phyloP scores from a whole-genome alignment of 2,797 vertebrate genomes.

The Pipistrellus nathusii region DNA sequence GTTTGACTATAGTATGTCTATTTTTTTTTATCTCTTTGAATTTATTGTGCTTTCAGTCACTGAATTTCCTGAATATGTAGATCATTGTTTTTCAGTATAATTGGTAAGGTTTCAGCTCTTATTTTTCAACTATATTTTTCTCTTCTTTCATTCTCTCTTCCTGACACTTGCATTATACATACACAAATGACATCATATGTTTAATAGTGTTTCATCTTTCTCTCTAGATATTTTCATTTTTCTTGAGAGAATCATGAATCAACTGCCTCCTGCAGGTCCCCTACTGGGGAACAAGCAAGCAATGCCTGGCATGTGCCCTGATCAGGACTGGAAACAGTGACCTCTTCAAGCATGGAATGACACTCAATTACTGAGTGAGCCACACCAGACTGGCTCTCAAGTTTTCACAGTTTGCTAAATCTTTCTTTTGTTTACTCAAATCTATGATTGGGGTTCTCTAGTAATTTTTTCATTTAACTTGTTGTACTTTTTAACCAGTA shows the following conservation, averaged over 20 bases:
- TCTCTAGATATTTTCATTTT: neutral
- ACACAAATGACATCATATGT: fast-evolving
- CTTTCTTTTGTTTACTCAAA: neutral
- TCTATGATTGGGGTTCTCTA: neutral
- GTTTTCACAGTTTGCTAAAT: neutral
- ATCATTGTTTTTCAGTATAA: neutral
- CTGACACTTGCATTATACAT: neutral
- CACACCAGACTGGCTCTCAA: neutral
- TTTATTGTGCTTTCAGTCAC: neutral
- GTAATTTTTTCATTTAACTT: neutral
- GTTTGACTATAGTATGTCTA: neutral
- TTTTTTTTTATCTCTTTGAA: neutral
- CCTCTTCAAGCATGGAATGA: no score
- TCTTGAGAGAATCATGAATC: neutral
- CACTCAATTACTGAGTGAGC: no score
- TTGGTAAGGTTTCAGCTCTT: neutral
- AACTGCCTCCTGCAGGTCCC: no score
- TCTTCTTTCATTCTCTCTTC: neutral
- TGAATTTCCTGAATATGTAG: neutral
- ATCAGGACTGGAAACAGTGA: no score
- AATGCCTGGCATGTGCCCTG: no score
- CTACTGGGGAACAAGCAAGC: no score
- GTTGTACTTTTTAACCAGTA: neutral
- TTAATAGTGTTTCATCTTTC: neutral
- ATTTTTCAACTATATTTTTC: neutral